A percentile compares a stretch with the other conserved stretches of the same genome.
Evolutionary conservation across 2,888 invertebrate genomes (phyloP).

Genomic region (Xestia rhomboidea): DNA sequence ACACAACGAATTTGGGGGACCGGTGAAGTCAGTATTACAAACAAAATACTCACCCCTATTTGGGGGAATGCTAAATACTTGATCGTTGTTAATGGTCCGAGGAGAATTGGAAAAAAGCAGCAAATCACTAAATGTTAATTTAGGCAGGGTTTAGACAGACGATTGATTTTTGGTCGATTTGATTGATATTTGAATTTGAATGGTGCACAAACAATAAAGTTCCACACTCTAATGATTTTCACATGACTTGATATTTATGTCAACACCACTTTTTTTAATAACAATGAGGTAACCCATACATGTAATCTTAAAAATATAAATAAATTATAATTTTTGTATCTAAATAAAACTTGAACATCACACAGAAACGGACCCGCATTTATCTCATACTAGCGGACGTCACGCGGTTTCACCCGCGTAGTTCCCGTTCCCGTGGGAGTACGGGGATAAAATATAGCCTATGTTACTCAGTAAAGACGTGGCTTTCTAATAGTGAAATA

Average conservation of each 20-base stretch:
- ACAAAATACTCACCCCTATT: conserved; percentile 54
- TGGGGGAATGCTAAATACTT: conserved; percentile 48
- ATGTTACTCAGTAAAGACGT: too few species aligned
- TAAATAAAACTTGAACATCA: background rate
- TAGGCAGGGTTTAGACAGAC: conserved; percentile 22
- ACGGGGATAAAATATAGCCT: too few species aligned
- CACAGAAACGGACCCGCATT: background rate
- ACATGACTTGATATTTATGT: background rate
- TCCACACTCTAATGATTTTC: background rate
- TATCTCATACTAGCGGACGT: too few species aligned
- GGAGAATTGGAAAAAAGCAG: conserved; percentile 59
- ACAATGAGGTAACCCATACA: background rate
- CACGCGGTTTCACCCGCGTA: too few species aligned
- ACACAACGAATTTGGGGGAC: conserved; percentile 49
- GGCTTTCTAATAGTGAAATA: too few species aligned
- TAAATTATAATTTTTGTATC: background rate
- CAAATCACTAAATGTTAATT: conserved; percentile 58
- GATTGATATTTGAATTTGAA: conserved; percentile 46
- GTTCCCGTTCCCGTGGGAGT: too few species aligned
- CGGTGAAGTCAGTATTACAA: conserved; percentile 45
- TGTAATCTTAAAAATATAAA: background rate
- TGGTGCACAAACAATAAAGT: conserved; percentile 33
- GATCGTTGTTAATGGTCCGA: conserved; percentile 53
- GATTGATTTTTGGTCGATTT: conserved; percentile 51
- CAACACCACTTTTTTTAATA: background rate